These are phyloP conservation scores for Hoplodrina ambigua DNA, from an alignment of 2,888 invertebrate genomes.

Conservation along the genomic window DNA sequence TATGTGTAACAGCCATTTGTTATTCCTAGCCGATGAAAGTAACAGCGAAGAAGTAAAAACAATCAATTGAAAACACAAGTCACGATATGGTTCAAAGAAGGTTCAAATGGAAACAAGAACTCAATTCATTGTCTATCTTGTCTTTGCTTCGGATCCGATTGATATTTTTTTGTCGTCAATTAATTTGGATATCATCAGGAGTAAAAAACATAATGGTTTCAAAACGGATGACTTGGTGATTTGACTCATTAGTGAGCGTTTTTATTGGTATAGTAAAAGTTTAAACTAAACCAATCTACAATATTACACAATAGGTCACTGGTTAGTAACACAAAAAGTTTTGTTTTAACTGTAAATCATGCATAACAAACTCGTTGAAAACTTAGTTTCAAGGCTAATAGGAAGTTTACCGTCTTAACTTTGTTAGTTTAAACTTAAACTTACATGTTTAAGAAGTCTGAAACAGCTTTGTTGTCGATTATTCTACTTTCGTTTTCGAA, in stretches of 20 bases:
- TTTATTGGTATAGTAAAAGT: constrained; percentile 5
- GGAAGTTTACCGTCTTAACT: constrained; percentile 47
- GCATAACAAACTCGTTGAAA: constrained; percentile 41
- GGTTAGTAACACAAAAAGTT: constrained; percentile 47
- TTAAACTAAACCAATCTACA: constrained; percentile 18
- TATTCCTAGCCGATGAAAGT: constrained; percentile 41
- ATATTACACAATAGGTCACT: constrained; percentile 32
- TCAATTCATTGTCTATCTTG: constrained; percentile 44
- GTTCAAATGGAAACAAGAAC: constrained; percentile 50
- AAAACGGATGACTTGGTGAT: constrained; percentile 5
- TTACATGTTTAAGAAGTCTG: constrained; percentile 31
- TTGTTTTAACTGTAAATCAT: constrained; percentile 49
- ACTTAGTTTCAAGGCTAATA: constrained; percentile 60
- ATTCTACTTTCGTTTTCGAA: constrained; percentile 14
- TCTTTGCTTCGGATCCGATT: constrained; percentile 22
- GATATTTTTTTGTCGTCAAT: constrained; percentile 41
- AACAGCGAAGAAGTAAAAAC: constrained; percentile 47
- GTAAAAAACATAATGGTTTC: constrained; percentile 22
- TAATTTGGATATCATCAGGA: constrained; percentile 29
- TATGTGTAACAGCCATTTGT: constrained; percentile 17
- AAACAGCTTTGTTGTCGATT: constrained; percentile 21
- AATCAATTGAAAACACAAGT: constrained; percentile 57
- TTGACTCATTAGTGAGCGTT: constrained; percentile 8
- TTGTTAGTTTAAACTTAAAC: constrained; percentile 49
- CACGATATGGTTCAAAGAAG: constrained; percentile 54